phyloP scores from a whole-genome alignment of 2,888 invertebrate genomes.

The Neocrepidodera transversa region DNA sequence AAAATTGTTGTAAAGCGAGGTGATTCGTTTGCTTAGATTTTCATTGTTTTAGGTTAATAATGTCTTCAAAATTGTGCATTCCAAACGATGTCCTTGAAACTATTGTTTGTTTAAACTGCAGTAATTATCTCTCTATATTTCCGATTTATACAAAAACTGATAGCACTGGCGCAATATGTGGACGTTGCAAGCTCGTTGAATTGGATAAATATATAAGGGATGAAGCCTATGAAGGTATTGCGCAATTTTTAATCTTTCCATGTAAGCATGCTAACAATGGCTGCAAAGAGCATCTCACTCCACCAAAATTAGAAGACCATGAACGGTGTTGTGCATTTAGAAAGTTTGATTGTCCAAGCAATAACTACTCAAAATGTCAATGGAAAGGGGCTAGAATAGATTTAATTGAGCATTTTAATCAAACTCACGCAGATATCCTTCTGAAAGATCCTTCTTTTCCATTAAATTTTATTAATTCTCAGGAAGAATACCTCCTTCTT shows the following conservation, averaged over 20 bases:
- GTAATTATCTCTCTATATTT: slow-evolving; percentile 48
- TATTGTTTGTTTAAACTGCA: slow-evolving; percentile 47
- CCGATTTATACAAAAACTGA: slow-evolving; percentile 43
- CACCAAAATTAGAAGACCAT: slow-evolving; percentile 43
- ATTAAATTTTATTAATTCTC: slow-evolving; percentile 47
- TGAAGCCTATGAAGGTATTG: slow-evolving; percentile 48
- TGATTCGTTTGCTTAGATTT: too few relatives aligned
- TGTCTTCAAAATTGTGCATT: slow-evolving; percentile 25
- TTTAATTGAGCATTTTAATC: slow-evolving; percentile 49
- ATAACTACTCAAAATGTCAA: slow-evolving; percentile 43
- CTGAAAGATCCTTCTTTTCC: slow-evolving; percentile 47
- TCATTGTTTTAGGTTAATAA: slow-evolving; percentile 5
- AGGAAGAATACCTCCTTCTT: slow-evolving; percentile 48
- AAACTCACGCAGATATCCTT: slow-evolving; percentile 44
- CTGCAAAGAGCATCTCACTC: slow-evolving; percentile 45
- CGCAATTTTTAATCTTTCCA: slow-evolving; percentile 49
- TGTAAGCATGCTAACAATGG: slow-evolving; percentile 49
- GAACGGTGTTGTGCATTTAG: slow-evolving; percentile 48
- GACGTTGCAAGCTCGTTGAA: slow-evolving; percentile 47
- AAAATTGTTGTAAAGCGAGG: too few relatives aligned
- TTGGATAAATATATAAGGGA: slow-evolving; percentile 42
- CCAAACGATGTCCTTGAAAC: slow-evolving; percentile 40
- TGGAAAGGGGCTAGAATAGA: slow-evolving; percentile 50
- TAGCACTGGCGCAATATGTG: slow-evolving; percentile 45
- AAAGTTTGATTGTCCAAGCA: slow-evolving; percentile 47